Base-by-base conservation (phyloP, 2,113 vertebrate genomes). In the Embiotoca jacksoni region DNA sequence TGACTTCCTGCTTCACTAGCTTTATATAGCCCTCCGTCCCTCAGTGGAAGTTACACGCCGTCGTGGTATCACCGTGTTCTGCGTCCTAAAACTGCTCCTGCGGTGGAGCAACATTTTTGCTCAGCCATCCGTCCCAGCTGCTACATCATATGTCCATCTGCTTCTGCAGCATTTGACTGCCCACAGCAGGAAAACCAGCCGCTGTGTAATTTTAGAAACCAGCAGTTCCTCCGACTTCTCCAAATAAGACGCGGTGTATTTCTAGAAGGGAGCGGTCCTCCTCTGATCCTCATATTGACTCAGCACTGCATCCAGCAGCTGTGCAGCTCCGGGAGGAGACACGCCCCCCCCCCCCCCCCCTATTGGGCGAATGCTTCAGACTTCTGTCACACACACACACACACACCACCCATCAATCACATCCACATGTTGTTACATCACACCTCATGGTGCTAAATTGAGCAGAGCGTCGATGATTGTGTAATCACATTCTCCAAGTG, bases 121-220 rank as follows among this genome's bases (percentile, higher is more conserved):
- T 75, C 78, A 78, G 55, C 67, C 75, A 52, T 83, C 83, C 75
- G 74, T 63, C 75, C 72, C 75, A 86, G 83, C 79, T 88, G 79
- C 81, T 83, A 6, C 65, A 35, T 67, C 83, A 46, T 69, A 60
- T 78, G 65, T 83, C 82, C 53, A 52, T 85, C 68, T 81, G 81
- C 57, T 50, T 77, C 78, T 61, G 52, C 77, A 46, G 67, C 64
- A 76, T 66, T 66, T 67, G 58, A 73, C 69, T 56, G 62, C 70
- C 80, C 53, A 36, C 78, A 70, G 80, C 37, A 4, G 49, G 80
- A 72, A 72, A 72, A 69, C 56, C 62, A 78, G 68, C 78, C 23
- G 13, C 79, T 32, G 69, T 80, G 81, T 88, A 75, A 85, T 83
- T 90, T 92, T 80, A 87, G 75, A 87, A 75, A 77, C 39, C 64